phyloP scores from a whole-genome alignment of 2,797 vertebrate genomes.

The Peromyscus nudipes region DNA sequence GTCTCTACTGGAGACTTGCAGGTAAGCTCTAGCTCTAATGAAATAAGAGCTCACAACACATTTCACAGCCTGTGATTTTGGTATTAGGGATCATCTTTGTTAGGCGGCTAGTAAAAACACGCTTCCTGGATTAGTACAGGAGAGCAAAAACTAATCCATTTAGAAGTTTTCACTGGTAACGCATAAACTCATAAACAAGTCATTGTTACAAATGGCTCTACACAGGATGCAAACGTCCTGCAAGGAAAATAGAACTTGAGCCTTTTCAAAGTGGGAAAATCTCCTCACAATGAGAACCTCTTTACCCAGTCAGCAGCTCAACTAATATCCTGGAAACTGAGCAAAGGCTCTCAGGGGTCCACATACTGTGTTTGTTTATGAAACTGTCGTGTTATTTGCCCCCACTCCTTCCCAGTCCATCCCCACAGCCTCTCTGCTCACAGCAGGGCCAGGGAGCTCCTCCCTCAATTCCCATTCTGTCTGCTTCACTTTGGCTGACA shows the following conservation, averaged over 20 bases:
- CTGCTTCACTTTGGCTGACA: constrained; percentile 40
- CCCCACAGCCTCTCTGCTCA: background rate
- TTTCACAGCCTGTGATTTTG: background rate
- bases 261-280: constrained; percentile 29
- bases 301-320: constrained; percentile 38
- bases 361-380: constrained; percentile 33
- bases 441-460: constrained; percentile 11
- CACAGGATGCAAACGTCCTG: background rate
- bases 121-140: background rate
- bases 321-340: constrained; percentile 10
- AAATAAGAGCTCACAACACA: constrained; percentile 43
- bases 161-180: background rate
- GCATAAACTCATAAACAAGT: constrained; percentile 55
- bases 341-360: background rate
- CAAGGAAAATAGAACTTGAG: constrained; percentile 36
- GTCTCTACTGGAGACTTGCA: constrained; percentile 37
- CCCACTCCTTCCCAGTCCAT: background rate
- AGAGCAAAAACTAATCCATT: constrained; percentile 2
- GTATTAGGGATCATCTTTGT: constrained; percentile 39
- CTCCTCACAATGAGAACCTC: background rate
- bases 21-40: constrained; percentile 40
- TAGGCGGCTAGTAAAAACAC: constrained; percentile 23
- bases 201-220: background rate
- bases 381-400: background rate
- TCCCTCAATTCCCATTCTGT: constrained; percentile 40